phyloP scores from a whole-genome alignment of 2,113 vertebrate genomes.

The Nettapus auritus region DNA sequence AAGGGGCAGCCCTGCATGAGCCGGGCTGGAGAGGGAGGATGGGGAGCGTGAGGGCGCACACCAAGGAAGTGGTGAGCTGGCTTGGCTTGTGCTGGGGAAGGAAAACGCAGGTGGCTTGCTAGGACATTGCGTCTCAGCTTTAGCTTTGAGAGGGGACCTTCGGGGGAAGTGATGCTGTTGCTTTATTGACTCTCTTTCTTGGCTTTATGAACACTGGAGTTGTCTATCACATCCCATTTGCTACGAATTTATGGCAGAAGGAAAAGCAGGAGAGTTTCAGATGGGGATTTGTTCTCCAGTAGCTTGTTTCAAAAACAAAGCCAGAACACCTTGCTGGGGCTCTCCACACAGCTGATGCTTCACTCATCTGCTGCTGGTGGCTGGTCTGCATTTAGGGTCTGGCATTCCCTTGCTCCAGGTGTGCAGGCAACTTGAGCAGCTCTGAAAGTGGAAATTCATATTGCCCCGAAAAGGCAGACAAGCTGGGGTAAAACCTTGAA shows the following conservation, averaged over 20 bases:
- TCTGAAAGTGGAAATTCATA: neutral
- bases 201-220: neutral
- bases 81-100: neutral
- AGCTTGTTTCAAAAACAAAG: neutral
- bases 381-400: neutral
- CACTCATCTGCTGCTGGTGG: neutral
- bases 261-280: neutral
- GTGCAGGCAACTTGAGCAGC: neutral
- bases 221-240: neutral
- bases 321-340: neutral
- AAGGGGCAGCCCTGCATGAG: neutral
- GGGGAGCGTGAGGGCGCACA: accelerated
- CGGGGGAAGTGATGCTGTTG: accelerated
- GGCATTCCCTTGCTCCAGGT: neutral
- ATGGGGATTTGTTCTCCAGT: neutral
- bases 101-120: too few relatives aligned
- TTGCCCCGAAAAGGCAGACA: neutral
- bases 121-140: neutral
- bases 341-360: neutral
- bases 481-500: neutral
- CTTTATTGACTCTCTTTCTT: neutral
- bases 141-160: too few relatives aligned
- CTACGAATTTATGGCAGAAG: neutral
- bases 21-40: neutral
- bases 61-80: neutral